These are phyloP conservation scores for Aythya baeri DNA, from an alignment of 2,113 vertebrate species.

Conservation along the genomic window DNA sequence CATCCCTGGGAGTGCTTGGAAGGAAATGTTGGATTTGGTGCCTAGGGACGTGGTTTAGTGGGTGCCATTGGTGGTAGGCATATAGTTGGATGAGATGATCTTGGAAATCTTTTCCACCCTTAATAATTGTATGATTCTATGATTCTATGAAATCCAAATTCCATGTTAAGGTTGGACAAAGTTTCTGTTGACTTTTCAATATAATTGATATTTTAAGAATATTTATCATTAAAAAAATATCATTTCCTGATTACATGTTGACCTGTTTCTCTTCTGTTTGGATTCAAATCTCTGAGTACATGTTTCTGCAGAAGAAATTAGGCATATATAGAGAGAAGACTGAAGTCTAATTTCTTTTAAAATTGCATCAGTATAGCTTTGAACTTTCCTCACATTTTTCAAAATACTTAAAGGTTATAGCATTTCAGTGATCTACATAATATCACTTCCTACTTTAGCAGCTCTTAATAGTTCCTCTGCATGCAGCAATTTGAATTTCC, in stretches of 20 bases:
- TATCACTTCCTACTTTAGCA: not conserved
- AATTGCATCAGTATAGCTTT: not conserved
- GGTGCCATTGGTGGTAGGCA: too few species aligned
- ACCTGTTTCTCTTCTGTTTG: not conserved
- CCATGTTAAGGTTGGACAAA: not conserved
- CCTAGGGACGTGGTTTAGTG: too few species aligned
- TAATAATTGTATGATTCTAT: too few species aligned
- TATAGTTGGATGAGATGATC: too few species aligned
- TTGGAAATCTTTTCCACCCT: too few species aligned
- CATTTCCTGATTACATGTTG: not conserved
- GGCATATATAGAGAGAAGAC: not conserved
- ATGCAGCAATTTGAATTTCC: not conserved
- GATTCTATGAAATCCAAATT: too few species aligned
- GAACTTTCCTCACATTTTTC: not conserved
- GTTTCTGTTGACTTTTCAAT: not conserved
- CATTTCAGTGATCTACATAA: not conserved
- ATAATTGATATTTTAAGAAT: not conserved
- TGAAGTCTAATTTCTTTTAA: not conserved
- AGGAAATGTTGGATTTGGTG: too few species aligned
- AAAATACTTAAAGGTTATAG: not conserved
- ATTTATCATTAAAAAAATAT: not conserved
- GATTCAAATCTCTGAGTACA: not conserved
- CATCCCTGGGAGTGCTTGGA: too few species aligned
- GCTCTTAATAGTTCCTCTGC: not conserved
- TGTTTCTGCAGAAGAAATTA: not conserved